Evolutionary conservation across 2,797 vertebrate genomes (phyloP), one percentile per base, ranked within the genome.

Genomic region (Cossypha heuglini): DNA sequence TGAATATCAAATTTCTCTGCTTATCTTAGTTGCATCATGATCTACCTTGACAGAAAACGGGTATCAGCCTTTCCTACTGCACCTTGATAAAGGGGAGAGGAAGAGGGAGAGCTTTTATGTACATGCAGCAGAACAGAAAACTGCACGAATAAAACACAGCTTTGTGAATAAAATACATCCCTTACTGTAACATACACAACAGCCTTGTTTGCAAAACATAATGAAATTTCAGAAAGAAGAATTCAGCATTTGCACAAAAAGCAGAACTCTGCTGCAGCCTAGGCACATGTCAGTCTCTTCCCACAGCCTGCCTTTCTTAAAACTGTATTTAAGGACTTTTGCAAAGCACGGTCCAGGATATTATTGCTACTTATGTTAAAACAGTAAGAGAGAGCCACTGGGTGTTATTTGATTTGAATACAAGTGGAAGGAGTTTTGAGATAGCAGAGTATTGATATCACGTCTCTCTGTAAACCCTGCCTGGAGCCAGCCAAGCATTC

Each of bases 401-500:
- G 52, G 16, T 57, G 25, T 79, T 82, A 19, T 81, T 59, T 57
- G 71, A 73, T 90, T 82, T 71, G 59, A 87, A 85, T 13, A 74
- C 45, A 49, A 63, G 71, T 8, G 22, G 59, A 88, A 78, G 54
- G 57, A 71, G 74, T 76, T 92, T 68, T 31, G 29, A 94, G 59
- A 37, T 24, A 82, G 75, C 40, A 7, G 33, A 81, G 49, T 46
- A 68, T 8, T 64, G 84, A 38, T 87, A 89, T 7, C 91, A 9
- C 31, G 24, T 89, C 74, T 76, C 71, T 62, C 48, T 20, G 51
- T 75, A 89, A 88, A 63, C 33, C 28, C 63, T 55, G 62, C 89
- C 84, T 76, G 81, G 14, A 85, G 90, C 88, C 91, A 93, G 77
- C 10, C 0, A 8, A 93, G 86, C 77, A 61, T 64, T 89, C 69